Evolutionary conservation across 2,113 vertebrate genomes (phyloP).

Genomic region (Dissostichus mawsoni): DNA sequence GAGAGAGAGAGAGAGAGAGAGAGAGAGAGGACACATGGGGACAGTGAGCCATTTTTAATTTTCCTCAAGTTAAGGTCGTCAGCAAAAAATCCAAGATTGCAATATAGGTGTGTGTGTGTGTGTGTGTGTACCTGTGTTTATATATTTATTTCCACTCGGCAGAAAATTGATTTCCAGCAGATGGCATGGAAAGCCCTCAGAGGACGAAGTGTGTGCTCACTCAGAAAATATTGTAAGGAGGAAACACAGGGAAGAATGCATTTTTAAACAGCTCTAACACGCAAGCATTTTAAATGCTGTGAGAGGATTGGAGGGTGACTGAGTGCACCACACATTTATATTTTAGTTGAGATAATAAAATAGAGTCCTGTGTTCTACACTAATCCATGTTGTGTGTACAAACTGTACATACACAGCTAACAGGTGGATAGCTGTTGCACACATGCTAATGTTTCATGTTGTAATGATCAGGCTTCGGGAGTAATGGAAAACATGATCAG

Average conservation of each 20-base stretch:
- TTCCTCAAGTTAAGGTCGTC: slow-evolving; percentile 25
- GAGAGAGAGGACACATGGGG: not conserved
- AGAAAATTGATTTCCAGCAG: slow-evolving; percentile 58
- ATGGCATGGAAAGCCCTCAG: slow-evolving; percentile 55
- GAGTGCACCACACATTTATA: slow-evolving; percentile 11
- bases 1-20: too few relatives aligned
- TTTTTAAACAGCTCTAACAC: slow-evolving; percentile 44
- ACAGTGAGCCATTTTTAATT: slow-evolving; percentile 1
- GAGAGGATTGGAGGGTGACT: not conserved
- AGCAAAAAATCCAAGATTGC: slow-evolving; percentile 33
- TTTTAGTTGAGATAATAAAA: slow-evolving; percentile 1
- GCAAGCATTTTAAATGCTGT: slow-evolving; percentile 5
- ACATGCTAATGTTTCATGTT: not conserved
- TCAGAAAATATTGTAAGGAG: slow-evolving; percentile 48
- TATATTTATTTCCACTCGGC: not conserved
- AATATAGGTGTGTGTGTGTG: slow-evolving; percentile 13
- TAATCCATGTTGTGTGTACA: not conserved
- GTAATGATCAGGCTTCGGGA: too few relatives aligned
- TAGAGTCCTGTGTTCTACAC: not conserved
- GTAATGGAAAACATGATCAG: too few relatives aligned
- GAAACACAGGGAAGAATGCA: slow-evolving; percentile 22
- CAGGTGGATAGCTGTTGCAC: not conserved
- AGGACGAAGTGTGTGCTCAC: slow-evolving; percentile 14
- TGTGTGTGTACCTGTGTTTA: not conserved
- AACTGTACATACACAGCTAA: not conserved